Conservation (phyloP, 2,113 vertebrate genomes). For the Falco punctatus region DNA sequence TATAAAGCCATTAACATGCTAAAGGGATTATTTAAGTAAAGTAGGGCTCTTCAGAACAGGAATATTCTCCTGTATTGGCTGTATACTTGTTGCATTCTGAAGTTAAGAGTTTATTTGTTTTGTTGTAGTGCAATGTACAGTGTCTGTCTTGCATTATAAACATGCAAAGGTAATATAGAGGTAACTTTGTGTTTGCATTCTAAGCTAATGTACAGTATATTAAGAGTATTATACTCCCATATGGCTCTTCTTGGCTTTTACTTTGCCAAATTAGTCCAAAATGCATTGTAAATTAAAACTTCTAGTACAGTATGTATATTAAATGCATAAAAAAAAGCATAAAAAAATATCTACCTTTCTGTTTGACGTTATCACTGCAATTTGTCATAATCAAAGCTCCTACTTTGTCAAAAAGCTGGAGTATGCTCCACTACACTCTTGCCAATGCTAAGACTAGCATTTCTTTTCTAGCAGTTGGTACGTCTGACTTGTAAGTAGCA, state of each 20-base stretch:
- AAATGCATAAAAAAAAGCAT: background rate
- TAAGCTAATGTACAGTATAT: background rate
- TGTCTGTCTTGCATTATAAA: constrained; percentile 52
- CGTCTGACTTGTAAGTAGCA: background rate
- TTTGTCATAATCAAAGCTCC: constrained; percentile 4
- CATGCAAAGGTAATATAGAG: background rate
- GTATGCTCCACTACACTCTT: background rate
- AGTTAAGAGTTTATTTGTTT: constrained; percentile 34
- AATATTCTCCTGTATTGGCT: background rate
- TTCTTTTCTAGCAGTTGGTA: constrained; percentile 1
- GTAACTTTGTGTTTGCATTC: constrained; percentile 25
- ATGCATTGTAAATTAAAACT: background rate
- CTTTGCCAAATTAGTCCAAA: constrained; percentile 27
- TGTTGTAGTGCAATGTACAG: constrained; percentile 4
- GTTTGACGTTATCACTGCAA: background rate
- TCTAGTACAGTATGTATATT: background rate
- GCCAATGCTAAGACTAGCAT: background rate
- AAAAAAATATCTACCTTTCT: constrained; percentile 14
- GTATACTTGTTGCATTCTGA: constrained; percentile 11
- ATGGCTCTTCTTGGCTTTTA: constrained; percentile 8
- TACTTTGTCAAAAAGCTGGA: background rate
- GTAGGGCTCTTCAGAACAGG: background rate
- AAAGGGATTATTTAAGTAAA: constrained; percentile 33
- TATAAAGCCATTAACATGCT: constrained; percentile 7
- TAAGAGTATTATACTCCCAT: background rate